Evolutionary conservation across 2,888 invertebrate genomes (phyloP).

Genomic region (Tyria jacobaeae): DNA sequence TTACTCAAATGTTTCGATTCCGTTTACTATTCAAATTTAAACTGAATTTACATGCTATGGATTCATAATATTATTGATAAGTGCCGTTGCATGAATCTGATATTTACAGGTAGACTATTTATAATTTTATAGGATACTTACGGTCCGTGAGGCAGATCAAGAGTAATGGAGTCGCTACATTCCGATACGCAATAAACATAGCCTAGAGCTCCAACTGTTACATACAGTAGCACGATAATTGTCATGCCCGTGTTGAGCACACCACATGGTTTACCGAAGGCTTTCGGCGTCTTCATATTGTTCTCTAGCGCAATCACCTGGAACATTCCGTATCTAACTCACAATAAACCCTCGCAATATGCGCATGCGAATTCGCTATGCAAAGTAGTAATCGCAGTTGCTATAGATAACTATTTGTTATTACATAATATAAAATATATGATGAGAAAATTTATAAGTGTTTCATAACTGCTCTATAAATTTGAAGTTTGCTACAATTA

Average conservation of each 20-base stretch:
- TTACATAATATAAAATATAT: not conserved
- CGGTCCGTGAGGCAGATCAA: slow-evolving; percentile 90
- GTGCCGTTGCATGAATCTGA: no score
- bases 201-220: slow-evolving; percentile 93
- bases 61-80: no score
- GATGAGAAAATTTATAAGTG: not conserved
- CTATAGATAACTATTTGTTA: not conserved
- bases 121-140: slow-evolving; percentile 48
- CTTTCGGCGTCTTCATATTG: slow-evolving; percentile 94
- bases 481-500: not conserved
- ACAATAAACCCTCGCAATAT: not conserved
- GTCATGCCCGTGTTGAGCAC: slow-evolving; percentile 94
- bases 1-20: no score
- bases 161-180: slow-evolving; percentile 91
- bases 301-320: slow-evolving; percentile 97
- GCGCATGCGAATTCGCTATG: not conserved
- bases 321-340: not conserved
- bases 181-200: slow-evolving; percentile 92
- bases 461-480: not conserved
- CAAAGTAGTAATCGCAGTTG: not conserved
- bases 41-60: no score
- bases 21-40: no score
- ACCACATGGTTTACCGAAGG: slow-evolving; percentile 91
- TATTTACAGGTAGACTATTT: no score
- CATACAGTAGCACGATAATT: slow-evolving; percentile 91